Evolutionary conservation across 2,797 vertebrate genomes (phyloP), one percentile per base, ranked within the genome.

Genomic region (Huso huso): DNA sequence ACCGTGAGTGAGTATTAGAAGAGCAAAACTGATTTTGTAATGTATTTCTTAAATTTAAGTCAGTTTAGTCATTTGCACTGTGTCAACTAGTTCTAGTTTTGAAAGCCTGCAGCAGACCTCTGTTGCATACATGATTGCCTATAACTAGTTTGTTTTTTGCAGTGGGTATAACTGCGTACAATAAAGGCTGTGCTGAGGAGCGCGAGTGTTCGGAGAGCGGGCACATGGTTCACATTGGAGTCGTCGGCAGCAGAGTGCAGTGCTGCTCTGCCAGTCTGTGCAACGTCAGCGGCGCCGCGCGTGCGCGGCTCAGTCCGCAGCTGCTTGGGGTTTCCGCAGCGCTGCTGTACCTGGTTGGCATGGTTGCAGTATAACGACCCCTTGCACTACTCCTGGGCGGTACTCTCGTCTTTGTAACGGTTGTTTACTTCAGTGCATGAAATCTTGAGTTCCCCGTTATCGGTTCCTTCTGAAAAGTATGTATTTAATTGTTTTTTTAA

Each of bases 111-210:
- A 37, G 37, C 37, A 37, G 37, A 37, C 37, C 3, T 37, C 37
- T 37, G 37, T 37, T 5, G 37, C 37, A 37, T 37, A 37, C 37
- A 37, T 37, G 37, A 37, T 37, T 37, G 5, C 37, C 37, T 37
- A 37, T 37, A 37, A 4, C 37, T 4, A 4, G 37, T 6, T 7
- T 64, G 2, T 18, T 15, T 13, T 51, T 23, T n/a, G 6, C 15
- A 64, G 63, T 64, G 63, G 63, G 63, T 50, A 15, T 64, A 6
- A 50, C 51, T 4, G 51, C 50, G 4, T 52, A 52, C 63, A 18
- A 8, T 1, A 64, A 64, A 51, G 11, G 12, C 6, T 64, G 63
- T 11, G 10, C 50, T 11, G 2, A 52, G 13, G 2, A 9, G 2
- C 9, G 7, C 9, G 5, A 52, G 63, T 13, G 10, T 15, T 13